phyloP scores from a whole-genome alignment of 30 jellyfish, hydroid and myxozoan species.

The Aurelia sp. region DNA sequence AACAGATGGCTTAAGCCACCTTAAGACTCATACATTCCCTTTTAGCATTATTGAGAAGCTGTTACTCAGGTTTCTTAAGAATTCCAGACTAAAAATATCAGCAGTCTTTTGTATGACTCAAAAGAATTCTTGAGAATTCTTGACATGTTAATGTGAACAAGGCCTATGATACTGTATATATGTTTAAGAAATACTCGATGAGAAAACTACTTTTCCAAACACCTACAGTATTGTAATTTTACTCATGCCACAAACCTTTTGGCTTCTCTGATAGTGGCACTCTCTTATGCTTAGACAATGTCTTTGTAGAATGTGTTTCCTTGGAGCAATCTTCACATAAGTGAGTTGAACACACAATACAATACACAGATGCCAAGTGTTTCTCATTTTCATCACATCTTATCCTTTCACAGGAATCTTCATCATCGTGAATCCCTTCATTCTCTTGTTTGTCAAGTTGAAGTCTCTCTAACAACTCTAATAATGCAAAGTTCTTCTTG shows the following conservation, averaged over 20 bases:
- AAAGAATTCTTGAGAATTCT: not conserved
- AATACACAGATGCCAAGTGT: conserved; percentile 76
- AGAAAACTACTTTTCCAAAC: not conserved
- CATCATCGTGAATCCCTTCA: conserved; percentile 40
- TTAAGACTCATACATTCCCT: too few species aligned
- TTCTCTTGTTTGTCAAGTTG: conserved; percentile 36
- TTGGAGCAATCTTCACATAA: conserved; percentile 79
- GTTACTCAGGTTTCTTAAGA: too few species aligned
- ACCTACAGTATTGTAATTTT: too few species aligned
- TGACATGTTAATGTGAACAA: not conserved
- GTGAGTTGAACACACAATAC: conserved; percentile 92
- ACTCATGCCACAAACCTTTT: conserved; percentile 16
- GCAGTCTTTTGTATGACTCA: too few species aligned
- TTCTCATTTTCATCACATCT: conserved; percentile 91
- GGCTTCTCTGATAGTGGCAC: conserved; percentile 93
- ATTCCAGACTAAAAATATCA: too few species aligned
- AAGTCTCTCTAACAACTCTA: conserved; percentile 85
- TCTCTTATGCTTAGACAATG: conserved; percentile 79
- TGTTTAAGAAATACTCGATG: not conserved
- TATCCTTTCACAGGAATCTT: conserved; percentile 5
- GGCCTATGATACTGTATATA: not conserved
- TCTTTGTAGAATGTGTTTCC: conserved; percentile 78
- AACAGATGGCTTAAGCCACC: too few species aligned
- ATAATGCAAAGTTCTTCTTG: conserved; percentile 88
- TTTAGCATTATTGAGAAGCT: too few species aligned